Percentiles rank a stretch among this genome's conserved stretches.
phyloP scores from a whole-genome alignment of 37 sponge, comb jelly and placozoan species.

The Spongilla lacustris region DNA sequence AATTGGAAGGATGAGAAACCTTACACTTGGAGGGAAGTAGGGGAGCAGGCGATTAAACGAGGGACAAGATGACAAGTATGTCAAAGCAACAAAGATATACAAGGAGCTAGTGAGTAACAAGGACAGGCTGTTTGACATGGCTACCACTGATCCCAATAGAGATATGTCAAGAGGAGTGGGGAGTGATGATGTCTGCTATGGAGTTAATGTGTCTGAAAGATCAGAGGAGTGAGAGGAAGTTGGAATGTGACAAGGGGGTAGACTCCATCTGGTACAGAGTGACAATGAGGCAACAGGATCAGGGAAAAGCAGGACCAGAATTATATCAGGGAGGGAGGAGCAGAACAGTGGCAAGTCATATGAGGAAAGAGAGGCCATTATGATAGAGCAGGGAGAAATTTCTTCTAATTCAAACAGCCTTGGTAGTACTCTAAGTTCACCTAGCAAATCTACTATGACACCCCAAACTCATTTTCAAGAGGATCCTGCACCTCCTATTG shows the following conservation, averaged over 20 bases:
- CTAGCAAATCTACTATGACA: no score
- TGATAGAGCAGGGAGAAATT: not conserved
- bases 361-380: not conserved
- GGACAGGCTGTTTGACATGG: not conserved
- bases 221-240: not conserved
- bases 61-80: no score
- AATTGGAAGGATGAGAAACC: no score
- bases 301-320: not conserved
- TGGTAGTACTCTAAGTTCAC: no score
- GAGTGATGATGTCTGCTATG: not conserved
- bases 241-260: not conserved
- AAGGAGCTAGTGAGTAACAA: not conserved
- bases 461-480: no score
- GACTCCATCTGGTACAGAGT: no score
- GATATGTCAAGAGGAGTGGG: not conserved
- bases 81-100: not conserved
- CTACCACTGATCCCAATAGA: not conserved
- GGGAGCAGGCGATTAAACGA: no score
- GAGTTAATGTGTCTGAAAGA: not conserved
- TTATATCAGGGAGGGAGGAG: not conserved
- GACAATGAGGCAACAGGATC: not conserved
- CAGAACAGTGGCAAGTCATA: not conserved
- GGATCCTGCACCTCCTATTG: no score
- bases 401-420: no score
- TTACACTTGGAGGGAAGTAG: no score